These are phyloP conservation scores for Sarcophaga rosellei DNA, from an alignment of 2,888 invertebrate species.

Conservation along the genomic window DNA sequence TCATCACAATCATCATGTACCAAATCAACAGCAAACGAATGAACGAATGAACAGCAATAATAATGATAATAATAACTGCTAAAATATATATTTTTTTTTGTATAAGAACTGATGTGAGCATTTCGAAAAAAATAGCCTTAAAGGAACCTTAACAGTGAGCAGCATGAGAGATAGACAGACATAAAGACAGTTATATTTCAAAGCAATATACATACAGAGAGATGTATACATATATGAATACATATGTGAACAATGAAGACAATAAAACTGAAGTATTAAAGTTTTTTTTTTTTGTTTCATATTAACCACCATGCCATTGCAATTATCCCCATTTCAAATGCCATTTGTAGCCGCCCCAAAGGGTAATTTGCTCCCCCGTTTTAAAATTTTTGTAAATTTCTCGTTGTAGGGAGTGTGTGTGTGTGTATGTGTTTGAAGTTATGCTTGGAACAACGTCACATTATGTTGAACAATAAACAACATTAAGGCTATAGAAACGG, in stretches of 20 bases:
- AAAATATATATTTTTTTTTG: background rate
- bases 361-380: conserved; percentile 69
- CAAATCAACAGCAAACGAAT: conserved; percentile 19
- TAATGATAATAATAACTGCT: conserved; percentile 48
- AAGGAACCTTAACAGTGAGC: conserved; percentile 37
- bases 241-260: background rate
- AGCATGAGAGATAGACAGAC: conserved; percentile 15
- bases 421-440: background rate
- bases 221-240: no score
- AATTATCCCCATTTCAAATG: conserved; percentile 76
- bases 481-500: conserved; percentile 38
- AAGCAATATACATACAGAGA: background rate
- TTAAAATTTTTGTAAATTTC: conserved; percentile 32
- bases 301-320: conserved; percentile 69
- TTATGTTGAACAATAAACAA: conserved; percentile 49
- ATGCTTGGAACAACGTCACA: conserved; percentile 33
- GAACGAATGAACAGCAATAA: conserved; percentile 55
- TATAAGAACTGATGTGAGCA: conserved; percentile 5
- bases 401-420: background rate
- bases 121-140: conserved; percentile 41
- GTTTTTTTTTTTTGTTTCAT: conserved; percentile 15
- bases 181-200: background rate
- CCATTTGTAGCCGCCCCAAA: conserved; percentile 73
- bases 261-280: conserved; percentile 36
- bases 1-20: conserved; percentile 5